Evolutionary conservation across 2,797 vertebrate species (phyloP).

Genomic region (Scyliorhinus canicula): DNA sequence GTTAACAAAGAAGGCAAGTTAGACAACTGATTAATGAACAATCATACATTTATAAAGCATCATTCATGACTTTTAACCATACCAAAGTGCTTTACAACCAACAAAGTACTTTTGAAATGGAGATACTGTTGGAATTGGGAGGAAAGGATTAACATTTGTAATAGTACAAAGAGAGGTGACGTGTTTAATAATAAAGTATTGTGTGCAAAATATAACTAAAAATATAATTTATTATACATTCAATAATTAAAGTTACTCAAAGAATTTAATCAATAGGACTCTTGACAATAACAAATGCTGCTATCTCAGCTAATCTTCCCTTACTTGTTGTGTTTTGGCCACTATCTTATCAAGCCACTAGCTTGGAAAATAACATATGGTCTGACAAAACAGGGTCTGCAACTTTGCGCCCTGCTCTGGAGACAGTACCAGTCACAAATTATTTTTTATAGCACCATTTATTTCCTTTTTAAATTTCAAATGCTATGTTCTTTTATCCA

Average conservation of each 20-base stretch:
- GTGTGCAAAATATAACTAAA: conserved; percentile 11
- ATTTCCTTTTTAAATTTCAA: background rate
- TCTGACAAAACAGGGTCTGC: background rate
- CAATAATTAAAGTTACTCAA: background rate
- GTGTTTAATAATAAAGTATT: background rate
- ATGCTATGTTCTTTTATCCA: background rate
- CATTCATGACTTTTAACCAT: background rate
- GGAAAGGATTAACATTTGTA: background rate
- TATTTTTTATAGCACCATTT: background rate
- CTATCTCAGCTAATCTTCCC: background rate
- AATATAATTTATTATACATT: background rate
- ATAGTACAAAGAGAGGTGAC: background rate
- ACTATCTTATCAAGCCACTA: background rate
- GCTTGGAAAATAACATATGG: background rate
- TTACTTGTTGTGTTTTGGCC: background rate
- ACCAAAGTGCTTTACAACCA: background rate
- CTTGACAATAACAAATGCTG: background rate
- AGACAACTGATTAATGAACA: background rate
- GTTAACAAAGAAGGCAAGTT: background rate
- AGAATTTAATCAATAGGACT: background rate
- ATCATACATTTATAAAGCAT: background rate
- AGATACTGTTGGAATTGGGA: background rate
- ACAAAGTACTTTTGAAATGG: background rate
- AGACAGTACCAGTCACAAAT: background rate
- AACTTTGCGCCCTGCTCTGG: background rate